Percentiles rank a stretch among this genome's conserved stretches.
These are phyloP conservation scores for Solenodon paradoxus DNA, from an alignment of 2,113 vertebrate species.

Conservation along the genomic window DNA sequence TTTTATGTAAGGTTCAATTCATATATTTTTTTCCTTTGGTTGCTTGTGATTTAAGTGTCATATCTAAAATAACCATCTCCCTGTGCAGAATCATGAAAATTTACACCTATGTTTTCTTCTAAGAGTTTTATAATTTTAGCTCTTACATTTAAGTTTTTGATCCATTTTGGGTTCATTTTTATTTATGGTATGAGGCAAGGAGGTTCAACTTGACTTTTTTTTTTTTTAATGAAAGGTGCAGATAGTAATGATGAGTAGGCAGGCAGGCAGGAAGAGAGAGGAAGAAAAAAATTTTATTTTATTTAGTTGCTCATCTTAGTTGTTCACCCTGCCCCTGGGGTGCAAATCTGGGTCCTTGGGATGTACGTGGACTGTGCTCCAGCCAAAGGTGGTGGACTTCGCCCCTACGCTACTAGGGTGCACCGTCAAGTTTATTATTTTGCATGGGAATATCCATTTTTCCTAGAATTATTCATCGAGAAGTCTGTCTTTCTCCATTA, in stretches of 20 bases:
- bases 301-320: too few relatives aligned
- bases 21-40: not conserved
- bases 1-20: not conserved
- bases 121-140: not conserved
- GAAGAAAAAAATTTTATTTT: too few relatives aligned
- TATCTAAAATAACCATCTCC: not conserved
- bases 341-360: too few relatives aligned
- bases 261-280: too few relatives aligned
- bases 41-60: not conserved
- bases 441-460: not conserved
- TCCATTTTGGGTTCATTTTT: conserved; percentile 7
- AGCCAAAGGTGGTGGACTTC: too few relatives aligned
- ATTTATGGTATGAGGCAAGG: not conserved
- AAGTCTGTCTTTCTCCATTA: not conserved
- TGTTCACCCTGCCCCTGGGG: too few relatives aligned
- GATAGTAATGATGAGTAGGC: too few relatives aligned
- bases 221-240: too few relatives aligned
- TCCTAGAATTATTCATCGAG: not conserved
- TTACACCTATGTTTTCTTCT: not conserved
- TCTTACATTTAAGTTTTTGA: not conserved
- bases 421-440: too few relatives aligned
- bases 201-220: too few relatives aligned
- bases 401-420: too few relatives aligned
- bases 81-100: not conserved
- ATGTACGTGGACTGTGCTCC: too few relatives aligned